Evolutionary conservation across 2,888 invertebrate genomes (phyloP), one percentile per base, ranked within the genome.

Genomic region (Cephus pulcher): DNA sequence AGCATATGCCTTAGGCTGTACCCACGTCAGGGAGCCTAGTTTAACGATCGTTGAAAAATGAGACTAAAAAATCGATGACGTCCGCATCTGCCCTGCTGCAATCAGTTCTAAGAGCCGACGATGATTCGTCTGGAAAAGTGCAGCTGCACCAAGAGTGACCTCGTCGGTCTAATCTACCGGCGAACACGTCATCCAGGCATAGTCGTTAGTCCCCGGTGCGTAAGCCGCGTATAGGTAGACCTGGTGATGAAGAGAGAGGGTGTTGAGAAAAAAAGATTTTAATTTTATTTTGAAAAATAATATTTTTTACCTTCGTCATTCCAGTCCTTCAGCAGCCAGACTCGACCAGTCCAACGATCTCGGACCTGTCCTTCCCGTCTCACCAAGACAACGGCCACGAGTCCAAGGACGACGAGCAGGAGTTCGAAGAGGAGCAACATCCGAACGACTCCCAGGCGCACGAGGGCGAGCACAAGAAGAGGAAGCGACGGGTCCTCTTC

Each of bases 401-500:
- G 74, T 89, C 86, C 33, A 90, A 90, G 30, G 90, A 90, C 80
- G 91, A 91, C 69, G 90, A 91, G 74, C 89, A 91, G 34, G 89
- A 92, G 56, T 91, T 92, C 77, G 92, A 93, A 69, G 93, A 93
- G 79, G 95, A 89, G 80, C 86, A 90, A 12, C 90, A 90, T 74
- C 79, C 79, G 4, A 81, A 73, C 75, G 84, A 75, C 77, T 80
- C 75, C 70, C 81, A 92, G 92, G 80, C 94, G 90, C 87, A 92
- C 93, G 88, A 89, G 34, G 85, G 88, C 12, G 92, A 92, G 23
- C 96, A 95, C 89, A 98, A 98, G 92, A 98, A 98, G 89, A 95
- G 99, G 79, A 99, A 99, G 92, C 94, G 99, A 77, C 94, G 99
- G 3, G 99, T 99, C 0, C 94, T 99, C 1, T 99, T 99, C 92